These are phyloP conservation scores for Kryptopterus vitreolus DNA, from an alignment of 2,797 vertebrate species.

Conservation along the genomic window DNA sequence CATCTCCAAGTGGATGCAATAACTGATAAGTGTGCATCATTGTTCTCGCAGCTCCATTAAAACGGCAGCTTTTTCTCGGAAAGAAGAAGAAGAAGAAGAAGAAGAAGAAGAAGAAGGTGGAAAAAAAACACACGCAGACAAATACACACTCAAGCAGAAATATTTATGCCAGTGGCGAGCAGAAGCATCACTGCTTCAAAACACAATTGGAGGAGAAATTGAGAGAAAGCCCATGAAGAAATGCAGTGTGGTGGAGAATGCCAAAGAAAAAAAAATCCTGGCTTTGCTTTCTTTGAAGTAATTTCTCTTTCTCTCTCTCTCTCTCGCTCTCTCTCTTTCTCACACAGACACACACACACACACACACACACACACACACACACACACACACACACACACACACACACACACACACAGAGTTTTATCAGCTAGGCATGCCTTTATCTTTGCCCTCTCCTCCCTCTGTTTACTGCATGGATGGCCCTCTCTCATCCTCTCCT, in stretches of 20 bases:
- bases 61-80: slow-evolving; percentile 44
- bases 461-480: slow-evolving; percentile 66
- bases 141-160: slow-evolving; percentile 63
- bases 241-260: slow-evolving; percentile 39
- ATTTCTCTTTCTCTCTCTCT: slow-evolving; percentile 51
- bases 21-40: slow-evolving; percentile 57
- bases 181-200: slow-evolving; percentile 68
- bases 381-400: slow-evolving; percentile 48
- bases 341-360: slow-evolving; percentile 35
- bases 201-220: slow-evolving; percentile 52
- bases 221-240: slow-evolving; percentile 54
- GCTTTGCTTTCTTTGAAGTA: slow-evolving; percentile 74
- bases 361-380: slow-evolving; percentile 47
- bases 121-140: slow-evolving; percentile 12
- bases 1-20: slow-evolving; percentile 33
- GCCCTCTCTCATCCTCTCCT: slow-evolving; percentile 56
- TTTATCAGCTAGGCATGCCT: slow-evolving; percentile 70
- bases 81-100: no score
- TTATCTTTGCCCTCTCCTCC: slow-evolving; percentile 67
- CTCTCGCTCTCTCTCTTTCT: slow-evolving; percentile 58
- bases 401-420: slow-evolving; percentile 53
- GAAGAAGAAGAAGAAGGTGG: no score
- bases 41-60: slow-evolving; percentile 65
- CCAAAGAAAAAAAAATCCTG: slow-evolving; percentile 60
- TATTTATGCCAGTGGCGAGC: slow-evolving; percentile 70